Conservation (phyloP, 2,888 invertebrate genomes). For the Ornithoptera alexandrae region DNA sequence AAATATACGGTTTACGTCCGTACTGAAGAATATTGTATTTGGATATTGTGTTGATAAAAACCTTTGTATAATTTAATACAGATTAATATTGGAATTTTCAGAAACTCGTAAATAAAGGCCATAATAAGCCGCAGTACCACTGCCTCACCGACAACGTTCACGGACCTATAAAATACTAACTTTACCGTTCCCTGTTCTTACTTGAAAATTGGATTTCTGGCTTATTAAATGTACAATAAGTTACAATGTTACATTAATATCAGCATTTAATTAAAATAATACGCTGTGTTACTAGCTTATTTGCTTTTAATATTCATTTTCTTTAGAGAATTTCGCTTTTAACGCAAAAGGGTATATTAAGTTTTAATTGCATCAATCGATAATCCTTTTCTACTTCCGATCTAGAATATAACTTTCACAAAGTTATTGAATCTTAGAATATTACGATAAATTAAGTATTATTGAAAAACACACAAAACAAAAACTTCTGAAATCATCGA, state of each 20-base stretch:
- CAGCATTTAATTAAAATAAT: neutral
- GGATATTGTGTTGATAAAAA: neutral
- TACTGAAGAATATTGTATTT: no score
- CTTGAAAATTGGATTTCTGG: constrained; percentile 17
- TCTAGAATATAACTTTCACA: neutral
- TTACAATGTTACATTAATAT: neutral
- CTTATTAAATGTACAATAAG: neutral
- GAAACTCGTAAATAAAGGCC: constrained; percentile 16
- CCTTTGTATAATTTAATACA: constrained; percentile 1
- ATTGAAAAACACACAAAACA: neutral
- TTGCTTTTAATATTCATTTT: no score
- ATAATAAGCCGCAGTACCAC: constrained; percentile 16
- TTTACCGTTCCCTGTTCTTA: constrained; percentile 7
- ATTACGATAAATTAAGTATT: no score
- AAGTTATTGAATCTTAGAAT: neutral
- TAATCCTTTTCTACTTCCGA: neutral
- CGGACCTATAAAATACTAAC: constrained; percentile 14
- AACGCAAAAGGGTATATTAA: neutral
- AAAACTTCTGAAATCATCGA: neutral
- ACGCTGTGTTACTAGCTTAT: no score
- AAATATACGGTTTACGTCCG: no score
- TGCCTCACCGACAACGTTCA: constrained; percentile 12
- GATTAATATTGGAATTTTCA: constrained; percentile 8
- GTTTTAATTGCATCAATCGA: neutral
- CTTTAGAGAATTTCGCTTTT: neutral